A percentile compares a stretch with the other conserved stretches of the same genome.
These are phyloP conservation scores for Tetramorium simillimum DNA, from an alignment of 1,140 invertebrate species.

Conservation along the genomic window DNA sequence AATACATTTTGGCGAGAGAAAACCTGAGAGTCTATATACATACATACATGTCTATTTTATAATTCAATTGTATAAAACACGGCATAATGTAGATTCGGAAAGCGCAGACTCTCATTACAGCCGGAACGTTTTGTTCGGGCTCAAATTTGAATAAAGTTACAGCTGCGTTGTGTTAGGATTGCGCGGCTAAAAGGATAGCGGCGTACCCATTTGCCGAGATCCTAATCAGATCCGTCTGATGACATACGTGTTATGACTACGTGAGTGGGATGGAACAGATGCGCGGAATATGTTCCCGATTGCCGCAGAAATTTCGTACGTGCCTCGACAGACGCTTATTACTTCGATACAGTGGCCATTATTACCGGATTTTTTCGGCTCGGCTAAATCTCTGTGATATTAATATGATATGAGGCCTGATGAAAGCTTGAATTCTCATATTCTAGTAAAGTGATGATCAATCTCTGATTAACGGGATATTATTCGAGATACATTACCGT, in stretches of 20 bases:
- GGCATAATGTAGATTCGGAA: neutral
- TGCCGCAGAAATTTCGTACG: slow-evolving; percentile 43
- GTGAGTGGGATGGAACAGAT: slow-evolving; percentile 38
- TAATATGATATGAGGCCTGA: neutral
- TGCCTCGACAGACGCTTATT: slow-evolving; percentile 11
- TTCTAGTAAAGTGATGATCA: too few relatives aligned
- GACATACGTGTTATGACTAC: slow-evolving; percentile 58
- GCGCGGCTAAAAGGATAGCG: slow-evolving; percentile 41
- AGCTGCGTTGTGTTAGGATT: slow-evolving; percentile 11
- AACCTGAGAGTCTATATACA: too few relatives aligned
- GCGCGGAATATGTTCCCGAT: slow-evolving; percentile 48
- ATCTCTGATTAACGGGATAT: neutral
- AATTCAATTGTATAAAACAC: neutral
- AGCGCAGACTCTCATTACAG: slow-evolving; percentile 5
- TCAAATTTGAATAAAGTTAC: slow-evolving; percentile 24
- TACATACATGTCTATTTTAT: neutral
- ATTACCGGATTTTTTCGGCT: neutral
- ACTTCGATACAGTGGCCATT: neutral
- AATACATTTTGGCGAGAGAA: too few relatives aligned
- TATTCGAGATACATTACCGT: neutral
- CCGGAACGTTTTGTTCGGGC: neutral
- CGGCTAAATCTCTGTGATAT: neutral
- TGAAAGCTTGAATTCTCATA: neutral
- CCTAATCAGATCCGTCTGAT: slow-evolving; percentile 58
- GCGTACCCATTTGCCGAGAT: slow-evolving; percentile 28